phyloP scores from a whole-genome alignment of 2,888 invertebrate genomes.

The Linnaemya tessellans region DNA sequence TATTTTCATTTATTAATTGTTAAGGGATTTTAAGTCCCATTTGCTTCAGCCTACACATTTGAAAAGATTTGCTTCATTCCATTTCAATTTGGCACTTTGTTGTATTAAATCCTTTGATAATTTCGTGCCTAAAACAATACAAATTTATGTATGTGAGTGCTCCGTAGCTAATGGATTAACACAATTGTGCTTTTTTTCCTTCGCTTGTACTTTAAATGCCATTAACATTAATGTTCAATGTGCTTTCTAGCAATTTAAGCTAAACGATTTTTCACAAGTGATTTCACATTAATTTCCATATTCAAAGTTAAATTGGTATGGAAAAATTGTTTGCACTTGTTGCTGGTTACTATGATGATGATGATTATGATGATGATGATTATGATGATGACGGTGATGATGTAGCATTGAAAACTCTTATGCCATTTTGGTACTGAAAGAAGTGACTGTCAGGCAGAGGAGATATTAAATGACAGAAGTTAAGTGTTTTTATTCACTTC shows the following conservation, averaged over 20 bases:
- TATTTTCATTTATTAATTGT: background rate
- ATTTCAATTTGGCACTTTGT: background rate
- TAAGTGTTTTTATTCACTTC: background rate
- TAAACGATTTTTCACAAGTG: constrained; percentile 58
- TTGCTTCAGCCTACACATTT: background rate
- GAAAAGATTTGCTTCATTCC: background rate
- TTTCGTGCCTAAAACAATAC: background rate
- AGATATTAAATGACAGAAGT: constrained; percentile 7
- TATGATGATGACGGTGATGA: too few relatives aligned
- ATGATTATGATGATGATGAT: too few relatives aligned
- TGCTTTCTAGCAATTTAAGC: constrained; percentile 46
- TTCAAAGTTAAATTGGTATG: constrained; percentile 1
- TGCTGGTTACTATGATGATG: too few relatives aligned
- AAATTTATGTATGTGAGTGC: background rate
- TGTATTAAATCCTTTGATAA: background rate
- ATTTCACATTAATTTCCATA: constrained; percentile 31
- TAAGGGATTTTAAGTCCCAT: background rate
- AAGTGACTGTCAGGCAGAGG: background rate
- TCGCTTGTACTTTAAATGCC: constrained; percentile 21
- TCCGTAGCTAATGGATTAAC: constrained; percentile 19
- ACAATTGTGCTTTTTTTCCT: background rate
- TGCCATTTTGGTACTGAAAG: too few relatives aligned
- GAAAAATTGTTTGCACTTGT: background rate
- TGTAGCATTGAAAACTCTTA: background rate
- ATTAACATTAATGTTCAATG: constrained; percentile 47